A percentile compares a stretch with the other conserved stretches of the same genome.
phyloP scores from a whole-genome alignment of 30 jellyfish, hydroid and myxozoan species.

The Chironex yamaguchii region DNA sequence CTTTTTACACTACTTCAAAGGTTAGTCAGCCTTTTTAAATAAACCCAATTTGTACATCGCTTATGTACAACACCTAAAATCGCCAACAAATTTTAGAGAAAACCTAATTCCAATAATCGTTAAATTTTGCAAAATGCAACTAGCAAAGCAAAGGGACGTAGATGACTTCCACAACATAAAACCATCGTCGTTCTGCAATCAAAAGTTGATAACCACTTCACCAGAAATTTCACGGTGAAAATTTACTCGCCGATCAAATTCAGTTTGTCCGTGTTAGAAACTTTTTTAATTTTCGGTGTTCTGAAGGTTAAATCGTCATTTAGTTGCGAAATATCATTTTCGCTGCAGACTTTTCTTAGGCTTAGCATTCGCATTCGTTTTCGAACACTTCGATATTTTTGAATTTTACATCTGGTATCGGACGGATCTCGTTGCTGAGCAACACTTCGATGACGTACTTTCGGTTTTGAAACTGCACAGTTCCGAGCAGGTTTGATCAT shows the following conservation, averaged over 20 bases:
- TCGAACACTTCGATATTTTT: slow-evolving; percentile 25
- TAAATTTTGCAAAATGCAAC: too few relatives aligned
- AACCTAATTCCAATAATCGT: too few relatives aligned
- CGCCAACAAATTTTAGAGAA: too few relatives aligned
- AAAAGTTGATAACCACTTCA: too few relatives aligned
- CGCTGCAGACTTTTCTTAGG: slow-evolving; percentile 46
- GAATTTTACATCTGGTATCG: not conserved
- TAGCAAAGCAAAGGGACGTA: too few relatives aligned
- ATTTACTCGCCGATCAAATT: slow-evolving; percentile 33
- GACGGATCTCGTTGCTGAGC: not conserved
- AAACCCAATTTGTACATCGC: too few relatives aligned
- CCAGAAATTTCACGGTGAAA: too few relatives aligned
- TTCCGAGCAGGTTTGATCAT: not conserved
- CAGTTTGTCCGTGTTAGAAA: slow-evolving; percentile 5
- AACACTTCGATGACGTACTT: not conserved
- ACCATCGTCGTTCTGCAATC: too few relatives aligned
- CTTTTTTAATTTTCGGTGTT: slow-evolving; percentile 12
- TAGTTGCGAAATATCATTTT: not conserved
- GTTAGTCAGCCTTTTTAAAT: too few relatives aligned
- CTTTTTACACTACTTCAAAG: too few relatives aligned
- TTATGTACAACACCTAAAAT: too few relatives aligned
- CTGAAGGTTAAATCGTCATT: not conserved
- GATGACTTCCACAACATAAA: too few relatives aligned
- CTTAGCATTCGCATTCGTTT: slow-evolving; percentile 40
- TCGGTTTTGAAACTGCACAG: not conserved